These are phyloP conservation scores for Spodoptera litura DNA, from an alignment of 1,140 invertebrate species.

Conservation along the genomic window DNA sequence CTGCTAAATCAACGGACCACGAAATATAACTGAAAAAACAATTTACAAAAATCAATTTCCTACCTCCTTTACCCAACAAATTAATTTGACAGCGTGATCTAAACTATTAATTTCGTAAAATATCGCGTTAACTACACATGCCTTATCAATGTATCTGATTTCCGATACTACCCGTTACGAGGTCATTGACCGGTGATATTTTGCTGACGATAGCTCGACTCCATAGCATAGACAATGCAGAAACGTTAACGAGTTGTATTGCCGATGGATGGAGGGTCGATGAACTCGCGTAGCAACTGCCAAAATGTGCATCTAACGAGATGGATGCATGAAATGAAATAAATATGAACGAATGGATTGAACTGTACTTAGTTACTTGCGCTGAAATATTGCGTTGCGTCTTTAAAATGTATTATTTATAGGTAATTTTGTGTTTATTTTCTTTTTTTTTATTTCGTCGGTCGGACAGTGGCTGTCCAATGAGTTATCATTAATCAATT, in stretches of 20 bases:
- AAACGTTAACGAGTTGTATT: conserved; percentile 27
- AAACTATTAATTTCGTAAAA: neutral
- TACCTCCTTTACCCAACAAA: neutral
- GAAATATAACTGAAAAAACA: neutral
- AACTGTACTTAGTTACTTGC: too few species aligned
- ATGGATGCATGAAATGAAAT: conserved; percentile 1
- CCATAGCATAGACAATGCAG: conserved; percentile 37
- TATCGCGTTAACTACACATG: neutral
- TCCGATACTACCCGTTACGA: neutral
- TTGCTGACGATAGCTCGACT: neutral
- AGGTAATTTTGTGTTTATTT: too few species aligned
- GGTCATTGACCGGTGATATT: conserved; percentile 25
- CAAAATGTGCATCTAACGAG: conserved; percentile 14
- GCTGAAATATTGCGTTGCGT: too few species aligned
- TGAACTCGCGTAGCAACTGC: conserved; percentile 15
- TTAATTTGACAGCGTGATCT: too few species aligned
- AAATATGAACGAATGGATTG: neutral
- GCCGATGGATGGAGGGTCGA: conserved; percentile 19
- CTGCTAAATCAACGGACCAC: too few species aligned
- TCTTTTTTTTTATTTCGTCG: too few species aligned
- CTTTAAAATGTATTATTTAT: too few species aligned
- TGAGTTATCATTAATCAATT: too few species aligned
- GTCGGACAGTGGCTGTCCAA: too few species aligned
- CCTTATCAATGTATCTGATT: conserved; percentile 21
- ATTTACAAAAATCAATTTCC: neutral